These are phyloP conservation scores for Cyclophora punctaria DNA, from an alignment of 2,888 invertebrate genomes.

Conservation along the genomic window DNA sequence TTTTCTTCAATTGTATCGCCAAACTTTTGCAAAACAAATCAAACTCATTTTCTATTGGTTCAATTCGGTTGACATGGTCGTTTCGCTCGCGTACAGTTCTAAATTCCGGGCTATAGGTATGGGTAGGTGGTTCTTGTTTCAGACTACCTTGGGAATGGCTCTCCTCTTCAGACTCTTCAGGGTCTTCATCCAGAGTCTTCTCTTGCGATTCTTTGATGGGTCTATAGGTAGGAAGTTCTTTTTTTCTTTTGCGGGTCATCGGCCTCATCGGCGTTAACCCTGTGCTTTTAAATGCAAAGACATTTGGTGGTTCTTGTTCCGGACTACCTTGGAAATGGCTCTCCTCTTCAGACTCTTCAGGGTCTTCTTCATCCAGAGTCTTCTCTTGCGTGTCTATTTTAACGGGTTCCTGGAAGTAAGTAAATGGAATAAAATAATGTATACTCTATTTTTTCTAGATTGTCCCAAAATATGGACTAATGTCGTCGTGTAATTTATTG, in stretches of 20 bases:
- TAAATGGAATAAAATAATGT: constrained; percentile 11
- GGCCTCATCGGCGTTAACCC: background rate
- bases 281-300: background rate
- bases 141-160: constrained; percentile 5
- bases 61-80: background rate
- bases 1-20: constrained; percentile 19
- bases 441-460: too few species aligned
- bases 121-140: constrained; percentile 2
- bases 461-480: too few species aligned
- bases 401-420: constrained; percentile 7
- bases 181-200: constrained; percentile 8
- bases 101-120: constrained; percentile 14
- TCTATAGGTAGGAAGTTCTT: too few species aligned
- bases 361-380: constrained; percentile 10
- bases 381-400: background rate
- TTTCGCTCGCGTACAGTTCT: constrained; percentile 7
- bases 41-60: constrained; percentile 14
- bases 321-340: constrained; percentile 1
- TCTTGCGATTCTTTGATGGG: too few species aligned
- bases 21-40: constrained; percentile 20
- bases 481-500: too few species aligned
- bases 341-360: constrained; percentile 6
- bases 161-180: constrained; percentile 6
- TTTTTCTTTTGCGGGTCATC: too few species aligned
- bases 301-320: background rate